These are phyloP conservation scores for Mesoligia furuncula DNA, from an alignment of 2,888 invertebrate species.

Conservation along the genomic window DNA sequence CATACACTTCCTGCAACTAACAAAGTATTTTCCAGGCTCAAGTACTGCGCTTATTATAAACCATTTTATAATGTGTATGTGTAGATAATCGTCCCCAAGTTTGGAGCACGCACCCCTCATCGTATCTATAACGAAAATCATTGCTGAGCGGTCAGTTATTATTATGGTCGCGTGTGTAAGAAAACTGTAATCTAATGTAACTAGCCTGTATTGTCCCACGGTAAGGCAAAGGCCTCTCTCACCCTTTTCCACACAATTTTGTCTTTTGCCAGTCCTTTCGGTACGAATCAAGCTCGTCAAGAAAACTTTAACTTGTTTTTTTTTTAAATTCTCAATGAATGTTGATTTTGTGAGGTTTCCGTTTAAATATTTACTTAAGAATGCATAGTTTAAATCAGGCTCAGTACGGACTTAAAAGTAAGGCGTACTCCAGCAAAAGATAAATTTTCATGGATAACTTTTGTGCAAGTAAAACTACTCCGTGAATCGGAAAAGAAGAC, in stretches of 20 bases:
- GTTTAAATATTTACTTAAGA: neutral
- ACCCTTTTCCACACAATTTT: too few relatives aligned
- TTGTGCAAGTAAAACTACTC: constrained; percentile 10
- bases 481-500: neutral
- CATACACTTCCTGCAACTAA: neutral
- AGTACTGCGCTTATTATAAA: neutral
- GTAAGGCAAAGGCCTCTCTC: too few relatives aligned
- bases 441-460: neutral
- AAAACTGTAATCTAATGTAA: too few relatives aligned
- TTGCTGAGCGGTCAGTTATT: neutral
- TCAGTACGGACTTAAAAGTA: neutral
- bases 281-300: too few relatives aligned
- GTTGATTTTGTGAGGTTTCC: neutral
- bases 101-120: neutral
- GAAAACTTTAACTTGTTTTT: neutral
- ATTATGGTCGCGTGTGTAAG: neutral
- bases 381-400: neutral
- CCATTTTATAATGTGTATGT: neutral
- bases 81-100: neutral
- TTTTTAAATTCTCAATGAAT: neutral
- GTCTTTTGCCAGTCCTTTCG: too few relatives aligned
- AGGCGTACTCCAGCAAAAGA: neutral
- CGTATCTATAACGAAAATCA: constrained; percentile 1
- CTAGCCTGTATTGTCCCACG: too few relatives aligned
- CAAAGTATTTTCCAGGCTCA: neutral